Base-by-base conservation (phyloP, 2,888 invertebrate genomes). In the Copidosoma aretas region DNA sequence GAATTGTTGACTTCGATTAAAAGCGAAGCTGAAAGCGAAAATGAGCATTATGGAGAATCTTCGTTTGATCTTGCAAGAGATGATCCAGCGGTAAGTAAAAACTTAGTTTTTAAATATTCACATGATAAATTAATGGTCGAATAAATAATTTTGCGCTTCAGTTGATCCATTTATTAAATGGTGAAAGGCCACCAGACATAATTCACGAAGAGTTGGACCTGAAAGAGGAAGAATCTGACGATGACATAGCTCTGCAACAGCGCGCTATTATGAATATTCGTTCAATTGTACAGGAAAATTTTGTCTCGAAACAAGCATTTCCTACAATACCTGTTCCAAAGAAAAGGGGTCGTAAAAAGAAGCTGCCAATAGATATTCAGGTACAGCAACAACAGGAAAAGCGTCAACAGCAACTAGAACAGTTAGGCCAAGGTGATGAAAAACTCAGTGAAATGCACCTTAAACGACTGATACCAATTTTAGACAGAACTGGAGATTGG, bases 401-500 rank as follows among this genome's bases (percentile, higher is more conserved):
- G 25, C 52, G 15, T 15, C 52, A 19, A 53, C 41, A 41, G 15
- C 60, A 56, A 22, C 19, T 63, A 10, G 67, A 12, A 19, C 62
- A 21, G 46, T 58, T 53, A 17, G 54, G 21, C 56, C 63, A 41
- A 1, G 69, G n/a, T 14, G 64, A 75, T 24, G 71, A 67, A 25
- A 77, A 67, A 64, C 63, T 77, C 41, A 77, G 46, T 1, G 75
- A 79, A 1, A 78, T 78, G 14, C 84, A 84, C 56, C 80, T 86
- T 39, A 80, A 84, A 1, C 84, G 86, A 72, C 80, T 91, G 60
- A 83, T 87, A 0, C 74, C 75, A 0, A 77, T 87, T 53, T 82
- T 92, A 70, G 89, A 91, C 79, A 80, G 82, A 71, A 81, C 86
- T 22, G 85, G 86, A 58, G 87, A 86, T 25, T 91, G 91, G 91